These are phyloP conservation scores for Styela plicata DNA, from an alignment of 23 tunicate species.

Conservation along the genomic window DNA sequence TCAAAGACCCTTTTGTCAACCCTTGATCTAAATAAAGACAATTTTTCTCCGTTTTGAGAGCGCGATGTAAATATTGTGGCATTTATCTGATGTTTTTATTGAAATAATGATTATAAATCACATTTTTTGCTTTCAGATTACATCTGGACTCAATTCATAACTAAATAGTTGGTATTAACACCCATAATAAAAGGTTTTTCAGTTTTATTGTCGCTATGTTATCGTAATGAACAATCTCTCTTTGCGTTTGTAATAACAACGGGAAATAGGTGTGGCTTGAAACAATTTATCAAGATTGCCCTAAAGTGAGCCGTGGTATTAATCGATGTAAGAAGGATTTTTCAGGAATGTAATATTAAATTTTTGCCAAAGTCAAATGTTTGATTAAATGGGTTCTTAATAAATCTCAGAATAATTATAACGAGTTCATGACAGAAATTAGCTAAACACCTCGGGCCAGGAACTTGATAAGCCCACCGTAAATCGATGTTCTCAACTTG, in stretches of 20 bases:
- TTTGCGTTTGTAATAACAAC: neutral
- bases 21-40: neutral
- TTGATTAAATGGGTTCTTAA: no score
- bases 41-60: neutral
- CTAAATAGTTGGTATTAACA: neutral
- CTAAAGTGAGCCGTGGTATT: no score
- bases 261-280: neutral
- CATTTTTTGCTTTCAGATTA: neutral
- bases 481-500: no score
- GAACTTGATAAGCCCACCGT: no score
- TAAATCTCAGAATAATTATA: no score
- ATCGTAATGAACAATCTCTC: neutral
- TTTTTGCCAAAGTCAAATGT: no score
- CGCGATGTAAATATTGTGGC: neutral
- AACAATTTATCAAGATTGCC: neutral
- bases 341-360: no score
- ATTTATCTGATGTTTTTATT: neutral
- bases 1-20: neutral
- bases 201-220: neutral
- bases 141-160: neutral
- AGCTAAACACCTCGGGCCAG: no score
- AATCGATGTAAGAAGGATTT: no score
- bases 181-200: neutral
- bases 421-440: no score
- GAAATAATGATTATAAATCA: neutral